Conservation (phyloP, 2,797 vertebrate genomes). For the Eulemur albifrons region DNA sequence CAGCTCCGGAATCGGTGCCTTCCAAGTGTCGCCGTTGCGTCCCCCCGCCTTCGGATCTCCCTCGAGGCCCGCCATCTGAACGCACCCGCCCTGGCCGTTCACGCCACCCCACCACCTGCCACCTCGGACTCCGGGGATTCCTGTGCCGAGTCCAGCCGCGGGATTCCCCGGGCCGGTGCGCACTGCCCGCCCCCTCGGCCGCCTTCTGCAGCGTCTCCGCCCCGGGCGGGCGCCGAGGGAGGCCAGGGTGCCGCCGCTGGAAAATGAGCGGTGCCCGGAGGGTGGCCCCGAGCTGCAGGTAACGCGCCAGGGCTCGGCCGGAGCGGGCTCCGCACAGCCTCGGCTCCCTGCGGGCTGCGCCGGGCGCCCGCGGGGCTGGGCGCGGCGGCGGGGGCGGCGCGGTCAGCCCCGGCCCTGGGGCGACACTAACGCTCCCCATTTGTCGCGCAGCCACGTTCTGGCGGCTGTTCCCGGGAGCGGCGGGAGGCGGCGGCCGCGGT, state of each 20-base stretch:
- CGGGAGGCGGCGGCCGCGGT: not conserved
- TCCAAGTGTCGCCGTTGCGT: not conserved
- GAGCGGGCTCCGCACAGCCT: not conserved
- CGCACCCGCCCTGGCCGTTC: not conserved
- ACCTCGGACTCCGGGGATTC: not conserved
- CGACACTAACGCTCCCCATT: not conserved
- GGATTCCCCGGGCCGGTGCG: not conserved
- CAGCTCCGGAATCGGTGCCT: slow-evolving; percentile 40
- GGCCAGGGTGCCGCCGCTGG: slow-evolving; percentile 34
- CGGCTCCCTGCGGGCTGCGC: not conserved
- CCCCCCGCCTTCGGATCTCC: not conserved
- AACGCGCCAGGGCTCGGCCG: not conserved
- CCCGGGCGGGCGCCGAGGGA: slow-evolving; percentile 42
- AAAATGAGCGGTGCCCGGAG: slow-evolving; percentile 57
- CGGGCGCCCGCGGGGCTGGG: not conserved
- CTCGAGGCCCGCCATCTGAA: not conserved
- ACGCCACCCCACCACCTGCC: not conserved
- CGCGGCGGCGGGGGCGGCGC: not conserved
- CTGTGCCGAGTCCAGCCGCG: not conserved
- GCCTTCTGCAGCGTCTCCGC: slow-evolving; percentile 66
- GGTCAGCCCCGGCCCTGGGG: not conserved
- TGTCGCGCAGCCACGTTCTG: not conserved
- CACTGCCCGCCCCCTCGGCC: slow-evolving; percentile 53
- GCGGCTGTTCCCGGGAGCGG: not conserved
- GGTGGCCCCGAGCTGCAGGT: slow-evolving; percentile 58